Evolutionary conservation across 92 coral and sea anemone species (phyloP).

Genomic region (Epizoanthus fatuus): DNA sequence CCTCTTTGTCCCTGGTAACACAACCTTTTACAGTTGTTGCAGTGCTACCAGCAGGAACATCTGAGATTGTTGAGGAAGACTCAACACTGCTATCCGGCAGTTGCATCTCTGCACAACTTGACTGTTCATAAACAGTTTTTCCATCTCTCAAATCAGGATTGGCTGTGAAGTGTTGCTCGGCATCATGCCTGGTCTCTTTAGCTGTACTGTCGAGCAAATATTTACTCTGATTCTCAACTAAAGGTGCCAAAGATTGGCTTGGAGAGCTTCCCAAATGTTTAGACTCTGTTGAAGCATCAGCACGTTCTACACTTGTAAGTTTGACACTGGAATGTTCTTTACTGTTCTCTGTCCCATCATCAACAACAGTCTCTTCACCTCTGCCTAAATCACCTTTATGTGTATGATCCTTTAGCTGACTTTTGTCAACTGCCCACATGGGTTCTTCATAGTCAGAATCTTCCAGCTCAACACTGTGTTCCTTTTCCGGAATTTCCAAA

Average conservation of each 20-base stretch:
- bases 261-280: not conserved
- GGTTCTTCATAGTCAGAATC: conserved; percentile 14
- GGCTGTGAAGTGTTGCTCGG: not conserved
- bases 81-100: not conserved
- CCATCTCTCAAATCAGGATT: not conserved
- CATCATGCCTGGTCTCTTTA: not conserved
- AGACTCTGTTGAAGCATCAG: not conserved
- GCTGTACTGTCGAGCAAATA: not conserved
- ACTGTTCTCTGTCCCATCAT: not conserved
- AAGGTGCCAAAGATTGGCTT: not conserved
- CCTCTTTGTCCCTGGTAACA: not conserved
- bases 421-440: not conserved
- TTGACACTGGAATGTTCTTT: too few species aligned
- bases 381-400: not conserved
- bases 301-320: too few species aligned
- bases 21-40: not conserved
- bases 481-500: not conserved
- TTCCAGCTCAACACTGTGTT: not conserved
- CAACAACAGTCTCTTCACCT: not conserved
- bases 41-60: not conserved
- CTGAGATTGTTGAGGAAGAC: not conserved
- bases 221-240: not conserved
- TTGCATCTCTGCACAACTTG: not conserved
- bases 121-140: not conserved
- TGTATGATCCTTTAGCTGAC: not conserved